These are phyloP conservation scores for Deilephila porcellus DNA, from an alignment of 2,888 invertebrate species.

Conservation along the genomic window DNA sequence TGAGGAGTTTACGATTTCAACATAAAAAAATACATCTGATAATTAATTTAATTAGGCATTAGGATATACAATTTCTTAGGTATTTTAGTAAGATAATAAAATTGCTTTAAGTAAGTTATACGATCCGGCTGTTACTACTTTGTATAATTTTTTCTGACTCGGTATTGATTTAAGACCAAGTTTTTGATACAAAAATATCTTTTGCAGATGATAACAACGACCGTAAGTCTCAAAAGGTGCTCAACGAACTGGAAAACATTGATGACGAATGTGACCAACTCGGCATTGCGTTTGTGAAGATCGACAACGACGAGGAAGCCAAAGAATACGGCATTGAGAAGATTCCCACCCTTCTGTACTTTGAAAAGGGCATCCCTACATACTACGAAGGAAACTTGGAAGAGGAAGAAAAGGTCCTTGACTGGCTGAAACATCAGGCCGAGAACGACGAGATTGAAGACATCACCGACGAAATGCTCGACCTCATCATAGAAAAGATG, in stretches of 20 bases:
- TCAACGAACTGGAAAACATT: slow-evolving; percentile 96
- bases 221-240: slow-evolving; percentile 92
- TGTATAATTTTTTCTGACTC: not conserved
- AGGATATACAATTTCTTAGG: not conserved
- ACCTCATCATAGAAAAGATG: slow-evolving; percentile 94
- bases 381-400: slow-evolving; percentile 93
- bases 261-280: slow-evolving; percentile 96
- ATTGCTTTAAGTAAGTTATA: not conserved
- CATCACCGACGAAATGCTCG: slow-evolving; percentile 97
- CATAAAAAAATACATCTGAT: not conserved
- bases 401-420: slow-evolving; percentile 94
- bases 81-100: not conserved
- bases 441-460: slow-evolving; percentile 97
- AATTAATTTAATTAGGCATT: not conserved
- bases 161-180: not conserved
- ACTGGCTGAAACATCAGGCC: slow-evolving; percentile 93
- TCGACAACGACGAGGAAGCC: slow-evolving; percentile 95
- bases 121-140: not conserved
- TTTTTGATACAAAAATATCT: not conserved
- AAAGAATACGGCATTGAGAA: slow-evolving; percentile 96
- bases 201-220: slow-evolving; percentile 93
- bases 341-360: slow-evolving; percentile 93
- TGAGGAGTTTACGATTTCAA: not conserved
- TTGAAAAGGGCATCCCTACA: slow-evolving; percentile 90
- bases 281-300: slow-evolving; percentile 96